Percentiles rank a stretch among this genome's conserved stretches.
phyloP scores from a whole-genome alignment of 2,888 invertebrate genomes.

The Punctoribates punctum region DNA sequence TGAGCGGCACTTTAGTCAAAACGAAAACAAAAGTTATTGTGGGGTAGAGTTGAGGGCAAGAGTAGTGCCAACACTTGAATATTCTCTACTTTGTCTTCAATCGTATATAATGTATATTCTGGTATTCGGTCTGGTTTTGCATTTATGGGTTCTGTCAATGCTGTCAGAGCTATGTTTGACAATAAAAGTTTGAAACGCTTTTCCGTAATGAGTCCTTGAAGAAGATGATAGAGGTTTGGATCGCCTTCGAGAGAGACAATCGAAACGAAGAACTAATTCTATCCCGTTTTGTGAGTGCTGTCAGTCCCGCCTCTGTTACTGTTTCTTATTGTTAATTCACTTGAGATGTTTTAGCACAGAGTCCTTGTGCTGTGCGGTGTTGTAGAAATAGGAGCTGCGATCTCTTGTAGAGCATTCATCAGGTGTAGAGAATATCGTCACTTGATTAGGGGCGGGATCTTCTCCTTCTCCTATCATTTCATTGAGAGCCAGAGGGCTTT shows the following conservation, averaged over 20 bases:
- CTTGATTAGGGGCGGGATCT: conserved; percentile 21
- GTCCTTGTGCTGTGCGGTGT: background rate
- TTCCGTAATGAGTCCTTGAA: conserved; percentile 29
- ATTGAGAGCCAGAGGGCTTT: background rate
- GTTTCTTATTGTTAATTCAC: conserved; percentile 12
- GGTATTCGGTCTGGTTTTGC: conserved; percentile 27
- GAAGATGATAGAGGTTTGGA: conserved; percentile 8
- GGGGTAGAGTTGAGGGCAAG: background rate
- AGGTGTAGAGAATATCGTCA: conserved; percentile 23
- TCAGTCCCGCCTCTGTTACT: conserved; percentile 15
- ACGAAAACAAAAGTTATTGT: background rate
- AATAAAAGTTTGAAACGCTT: conserved; percentile 19
- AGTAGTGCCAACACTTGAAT: background rate
- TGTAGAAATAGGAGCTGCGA: background rate
- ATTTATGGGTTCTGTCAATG: conserved; percentile 13
- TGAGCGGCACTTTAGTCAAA: background rate
- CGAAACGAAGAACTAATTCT: background rate
- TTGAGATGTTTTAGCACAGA: background rate
- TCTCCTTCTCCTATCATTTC: conserved; percentile 18
- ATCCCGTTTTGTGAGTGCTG: background rate
- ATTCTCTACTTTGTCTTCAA: background rate
- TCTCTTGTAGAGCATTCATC: conserved; percentile 21
- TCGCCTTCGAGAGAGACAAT: background rate
- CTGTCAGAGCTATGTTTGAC: conserved; percentile 4
- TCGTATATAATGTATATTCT: background rate